Percentiles rank a stretch among this genome's conserved stretches.
These are phyloP conservation scores for Seriola aureovittata DNA, from an alignment of 2,113 vertebrate genomes.

Conservation along the genomic window DNA sequence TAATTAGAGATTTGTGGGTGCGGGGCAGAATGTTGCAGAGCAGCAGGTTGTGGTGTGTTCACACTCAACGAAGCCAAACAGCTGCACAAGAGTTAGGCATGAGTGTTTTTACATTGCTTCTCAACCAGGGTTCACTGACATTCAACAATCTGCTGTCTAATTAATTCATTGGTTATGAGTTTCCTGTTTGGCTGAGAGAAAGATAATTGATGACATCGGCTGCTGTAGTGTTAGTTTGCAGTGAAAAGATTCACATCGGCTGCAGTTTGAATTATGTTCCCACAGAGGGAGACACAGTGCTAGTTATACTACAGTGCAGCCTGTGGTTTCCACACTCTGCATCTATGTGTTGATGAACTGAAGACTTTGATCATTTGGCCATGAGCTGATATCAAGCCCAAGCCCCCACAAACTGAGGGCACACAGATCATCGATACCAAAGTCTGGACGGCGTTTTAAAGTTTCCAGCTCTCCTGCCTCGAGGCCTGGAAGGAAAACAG, in stretches of 20 bases:
- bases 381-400: neutral
- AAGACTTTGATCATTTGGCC: neutral
- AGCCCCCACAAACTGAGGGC: neutral
- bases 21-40: no score
- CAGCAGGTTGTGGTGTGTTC: no score
- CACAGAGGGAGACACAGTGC: constrained; percentile 49
- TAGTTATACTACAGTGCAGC: neutral
- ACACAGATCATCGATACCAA: no score
- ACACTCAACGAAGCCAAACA: neutral
- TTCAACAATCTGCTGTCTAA: neutral
- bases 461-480: neutral
- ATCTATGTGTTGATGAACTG: neutral
- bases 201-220: neutral
- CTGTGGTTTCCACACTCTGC: neutral
- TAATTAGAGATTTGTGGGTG: no score
- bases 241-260: neutral
- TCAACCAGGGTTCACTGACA: neutral
- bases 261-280: constrained; percentile 30
- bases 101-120: neutral
- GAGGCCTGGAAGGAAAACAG: constrained; percentile 9
- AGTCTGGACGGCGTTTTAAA: neutral
- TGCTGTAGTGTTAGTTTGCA: neutral
- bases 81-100: neutral
- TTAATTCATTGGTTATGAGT: no score
- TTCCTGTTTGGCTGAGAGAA: neutral